A percentile compares a stretch with the other conserved stretches of the same genome.
phyloP scores from a whole-genome alignment of 2,888 invertebrate species.

The Machimus rusticus region DNA sequence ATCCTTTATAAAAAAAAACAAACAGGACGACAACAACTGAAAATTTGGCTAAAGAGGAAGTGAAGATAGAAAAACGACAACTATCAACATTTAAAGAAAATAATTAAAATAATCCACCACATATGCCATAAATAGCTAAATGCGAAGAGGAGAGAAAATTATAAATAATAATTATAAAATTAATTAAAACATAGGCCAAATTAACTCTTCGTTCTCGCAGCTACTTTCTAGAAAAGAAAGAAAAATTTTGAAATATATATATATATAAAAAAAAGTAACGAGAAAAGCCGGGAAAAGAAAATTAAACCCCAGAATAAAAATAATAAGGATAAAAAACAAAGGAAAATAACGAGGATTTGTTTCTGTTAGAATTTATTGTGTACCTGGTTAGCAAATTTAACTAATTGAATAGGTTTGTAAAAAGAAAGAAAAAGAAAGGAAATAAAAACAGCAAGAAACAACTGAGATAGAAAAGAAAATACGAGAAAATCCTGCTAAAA shows the following conservation, averaged over 20 bases:
- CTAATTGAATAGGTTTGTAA: background rate
- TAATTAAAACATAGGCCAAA: background rate
- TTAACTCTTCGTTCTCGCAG: background rate
- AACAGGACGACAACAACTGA: slow-evolving; percentile 20
- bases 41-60: background rate
- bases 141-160: background rate
- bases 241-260: too few relatives aligned
- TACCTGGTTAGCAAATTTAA: slow-evolving; percentile 42
- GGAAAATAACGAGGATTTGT: background rate
- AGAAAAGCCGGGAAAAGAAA: background rate
- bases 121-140: background rate
- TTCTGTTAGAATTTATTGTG: slow-evolving; percentile 21
- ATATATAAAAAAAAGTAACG: too few relatives aligned
- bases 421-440: background rate
- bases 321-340: background rate
- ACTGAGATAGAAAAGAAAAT: background rate
- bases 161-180: background rate
- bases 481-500: background rate
- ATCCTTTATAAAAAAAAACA: background rate
- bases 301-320: background rate
- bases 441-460: background rate
- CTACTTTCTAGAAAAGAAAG: background rate
- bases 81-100: background rate
- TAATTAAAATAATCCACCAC: background rate
- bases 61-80: background rate